A percentile compares a stretch with the other conserved stretches of the same genome.
Conservation (phyloP, 1,140 invertebrate species). For the Caerostris extrusa region DNA sequence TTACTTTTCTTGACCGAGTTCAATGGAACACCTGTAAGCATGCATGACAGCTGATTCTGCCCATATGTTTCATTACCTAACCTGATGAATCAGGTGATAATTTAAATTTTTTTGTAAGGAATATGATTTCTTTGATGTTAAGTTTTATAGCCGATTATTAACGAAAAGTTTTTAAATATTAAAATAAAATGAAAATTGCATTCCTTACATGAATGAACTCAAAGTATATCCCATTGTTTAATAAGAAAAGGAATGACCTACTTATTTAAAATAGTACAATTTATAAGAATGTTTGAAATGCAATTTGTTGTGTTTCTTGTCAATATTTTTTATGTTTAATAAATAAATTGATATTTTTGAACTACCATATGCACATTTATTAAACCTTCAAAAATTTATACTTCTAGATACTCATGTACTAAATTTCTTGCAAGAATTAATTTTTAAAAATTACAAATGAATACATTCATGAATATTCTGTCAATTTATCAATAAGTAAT, state of each 20-base stretch:
- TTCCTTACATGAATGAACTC: too few species aligned
- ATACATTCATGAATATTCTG: too few species aligned
- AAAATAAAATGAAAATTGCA: too few species aligned
- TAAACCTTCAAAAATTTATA: too few species aligned
- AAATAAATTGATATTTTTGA: neutral
- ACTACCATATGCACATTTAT: neutral
- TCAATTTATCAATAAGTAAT: too few species aligned
- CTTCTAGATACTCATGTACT: too few species aligned
- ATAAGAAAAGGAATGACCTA: neutral
- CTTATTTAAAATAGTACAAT: slow-evolving; percentile 13
- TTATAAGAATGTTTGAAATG: too few species aligned
- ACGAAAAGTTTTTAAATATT: neutral
- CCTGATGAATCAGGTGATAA: slow-evolving; percentile 33
- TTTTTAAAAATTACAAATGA: too few species aligned
- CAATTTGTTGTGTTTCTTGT: too few species aligned
- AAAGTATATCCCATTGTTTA: too few species aligned
- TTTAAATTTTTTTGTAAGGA: neutral
- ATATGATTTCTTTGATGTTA: neutral
- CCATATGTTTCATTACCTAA: slow-evolving; percentile 72
- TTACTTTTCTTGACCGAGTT: slow-evolving; percentile 32
- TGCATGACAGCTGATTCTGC: slow-evolving; percentile 66
- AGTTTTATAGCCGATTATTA: neutral
- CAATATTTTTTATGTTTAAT: too few species aligned
- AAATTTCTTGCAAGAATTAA: too few species aligned
- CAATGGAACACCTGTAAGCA: slow-evolving; percentile 72